Base-by-base conservation (phyloP, 2,888 invertebrate genomes). In the Therioaphis trifolii region DNA sequence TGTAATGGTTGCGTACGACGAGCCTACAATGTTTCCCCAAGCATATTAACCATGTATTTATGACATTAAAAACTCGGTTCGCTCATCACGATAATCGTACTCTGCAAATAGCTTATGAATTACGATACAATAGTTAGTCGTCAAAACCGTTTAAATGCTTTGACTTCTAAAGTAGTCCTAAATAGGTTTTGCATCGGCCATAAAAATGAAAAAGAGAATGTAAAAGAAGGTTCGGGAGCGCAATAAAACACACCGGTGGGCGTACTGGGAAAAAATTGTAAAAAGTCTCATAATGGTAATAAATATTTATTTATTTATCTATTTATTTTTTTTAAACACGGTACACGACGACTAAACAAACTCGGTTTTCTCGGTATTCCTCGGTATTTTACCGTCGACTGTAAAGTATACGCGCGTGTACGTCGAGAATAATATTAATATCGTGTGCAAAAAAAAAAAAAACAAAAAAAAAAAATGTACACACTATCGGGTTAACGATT, bases 161-260 rank as follows among this genome's bases (percentile, higher is more conserved):
- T n/a, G n/a, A n/a, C n/a, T n/a, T n/a, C n/a, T n/a, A n/a, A n/a
- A n/a, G n/a, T n/a, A n/a, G n/a, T n/a, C n/a, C n/a, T n/a, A n/a
- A n/a, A n/a, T n/a, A n/a, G n/a, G n/a, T n/a, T n/a, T n/a, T n/a
- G n/a, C n/a, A n/a, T n/a, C n/a, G n/a, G n/a, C n/a, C n/a, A n/a
- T n/a, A n/a, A n/a, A n/a, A n/a, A n/a, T n/a, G n/a, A 46, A 40
- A 74, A 52, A 74, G 15, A 21, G 74, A 74, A 74, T 21, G 18
- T 58, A 29, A 21, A 27, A 21, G 7, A 14, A 29, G n/a, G 52
- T 4, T 21, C 4, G 24, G 21, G 15, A 74, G 21, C 15, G 55
- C n/a, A 55, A 74, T 74, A 74, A 55, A 58, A 74, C 18, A 40
- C 21, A 15, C 14, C 2, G 43, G 52, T 72, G 52, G 72, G 72